Base-by-base conservation (phyloP, 1,140 invertebrate genomes). In the Glossosoma conforme region DNA sequence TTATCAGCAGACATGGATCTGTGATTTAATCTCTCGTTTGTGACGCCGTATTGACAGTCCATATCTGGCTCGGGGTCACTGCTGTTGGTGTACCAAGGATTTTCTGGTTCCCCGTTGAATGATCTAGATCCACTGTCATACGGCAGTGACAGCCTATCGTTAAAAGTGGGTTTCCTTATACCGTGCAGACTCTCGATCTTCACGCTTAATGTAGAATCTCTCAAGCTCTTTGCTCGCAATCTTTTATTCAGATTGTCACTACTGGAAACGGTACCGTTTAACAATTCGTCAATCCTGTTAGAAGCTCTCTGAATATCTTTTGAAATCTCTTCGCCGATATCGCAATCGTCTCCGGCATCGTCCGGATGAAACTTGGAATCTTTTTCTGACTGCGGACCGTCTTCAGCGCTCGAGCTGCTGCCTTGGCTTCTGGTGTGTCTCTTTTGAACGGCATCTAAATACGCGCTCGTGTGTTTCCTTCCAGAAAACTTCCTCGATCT, bases 211-310 rank as follows among this genome's bases (percentile, higher is more conserved):
- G 68, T 70, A 61, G 68, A 67, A 13, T 71, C 68, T 36, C 60
- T 69, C 9, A 36, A 9, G 2, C 20, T 35, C 28, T 24, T 42
- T 11, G 30, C 25, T 20, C 21, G 32, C 10, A 25, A 15, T 5
- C 15, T 37, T 10, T 3, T 10, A 1, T 36, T 18, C 19, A 30
- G 24, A 2, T 36, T n/a, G 3, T 47, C 21, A 5, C 30, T 14
- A 30, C 24, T n/a, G 11, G 17, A 48, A 19, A 18, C 43, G 1
- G 44, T 15, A 22, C 36, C 69, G 48, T 78, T 74, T 17, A 77
- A 76, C 15, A 79, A 66, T 47, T 77, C 68, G 59, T 74, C 77
- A 44, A 81, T 76, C 68, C 78, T 78, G 40, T 75, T 61, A 17
- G 72, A 74, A 10, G 72, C 66, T 59, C 68, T 75, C 56, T 75